Evolutionary conservation across 2,797 vertebrate genomes (phyloP), one percentile per base, ranked within the genome.

Genomic region (Fratercula arctica): DNA sequence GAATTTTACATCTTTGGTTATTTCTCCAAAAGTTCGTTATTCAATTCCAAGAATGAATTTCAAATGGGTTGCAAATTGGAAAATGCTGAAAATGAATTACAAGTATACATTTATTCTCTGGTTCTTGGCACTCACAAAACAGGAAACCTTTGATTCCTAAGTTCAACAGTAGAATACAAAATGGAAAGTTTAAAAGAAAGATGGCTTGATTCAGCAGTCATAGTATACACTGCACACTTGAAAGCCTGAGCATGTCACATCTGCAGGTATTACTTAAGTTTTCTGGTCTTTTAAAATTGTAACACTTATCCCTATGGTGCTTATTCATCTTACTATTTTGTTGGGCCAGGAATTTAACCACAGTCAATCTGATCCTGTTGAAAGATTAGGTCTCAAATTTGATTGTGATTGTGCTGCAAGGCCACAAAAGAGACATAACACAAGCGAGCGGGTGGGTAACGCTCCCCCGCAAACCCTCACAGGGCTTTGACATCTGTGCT

Each of bases 221-320:
- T 18, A 76, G 54, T 41, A 77, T 12, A 76, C 31, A 77, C 35
- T 18, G 77, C 61, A 87, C 51, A 82, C 41, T 73, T 46, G 61
- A 90, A 95, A 87, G 75, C 18, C 66, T 50, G 73, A 81, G 75
- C 59, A 59, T 96, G 87, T 90, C 77, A 82, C 72, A 89, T 93
- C 74, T 89, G 82, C 61, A 90, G 61, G 6, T 50, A 63, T 31
- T 60, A 57, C 33, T 70, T 74, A 41, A 67, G 41, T 39, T 72
- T 84, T 88, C 20, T 8, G 19, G 29, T 46, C 43, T 90, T 93
- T 37, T 54, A 48, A 85, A 89, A 89, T 11, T 51, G 18, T 80
- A 83, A 88, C 41, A 43, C 7, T 72, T 66, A 54, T 50, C 18
- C 13, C 11, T 28, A 10, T 17, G 13, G 18, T 83, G 41, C 45